Base-by-base conservation (phyloP, 2,888 invertebrate species). In the Brenthis hecate region DNA sequence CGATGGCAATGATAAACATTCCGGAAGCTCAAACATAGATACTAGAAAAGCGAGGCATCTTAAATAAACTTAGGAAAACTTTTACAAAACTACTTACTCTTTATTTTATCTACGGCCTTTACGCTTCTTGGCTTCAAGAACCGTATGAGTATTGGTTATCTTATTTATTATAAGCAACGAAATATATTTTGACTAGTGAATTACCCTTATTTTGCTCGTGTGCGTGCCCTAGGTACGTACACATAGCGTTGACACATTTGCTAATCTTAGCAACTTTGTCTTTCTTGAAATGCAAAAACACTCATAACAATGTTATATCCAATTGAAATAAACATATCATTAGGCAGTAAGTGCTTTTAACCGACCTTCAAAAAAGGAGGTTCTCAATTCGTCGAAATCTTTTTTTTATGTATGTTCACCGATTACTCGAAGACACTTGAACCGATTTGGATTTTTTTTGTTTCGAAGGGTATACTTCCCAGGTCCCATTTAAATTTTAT, bases 1-100 rank as follows among this genome's bases (percentile, higher is more conserved):
- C 58, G 67, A 68, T 69, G 62, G 66, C 72, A 62, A 72, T 73
- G 72, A 74, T 75, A 74, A 76, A 75, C 71, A 73, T 73, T 75
- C 71, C 56, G 66, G 53, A 54, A 69, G 70, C 69, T 66, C 67
- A 65, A 66, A 65, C 61, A 64, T 13, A 53, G 36, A 36, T 19
- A 54, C 28, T 56, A 60, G 65, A 68, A 62, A 72, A 55, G 61
- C 66, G 69, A 54, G 60, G 66, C 66, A 69, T 74, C 73, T 73
- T 53, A 71, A 73, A 72, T 70, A 74, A 74, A 75, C 73, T 75
- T 68, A 58, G 50, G 36, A 65, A 66, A 72, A 72, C 71, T 72
- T 66, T 58, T 51, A 43, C 50, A 50, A 16, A 71, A 72, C 70
- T 70, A 64, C 60, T 68, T 68, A 63, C 55, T 51, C 70, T 67